Conservation (phyloP, 2,113 vertebrate genomes). For the Sminthopsis crassicaudata region DNA sequence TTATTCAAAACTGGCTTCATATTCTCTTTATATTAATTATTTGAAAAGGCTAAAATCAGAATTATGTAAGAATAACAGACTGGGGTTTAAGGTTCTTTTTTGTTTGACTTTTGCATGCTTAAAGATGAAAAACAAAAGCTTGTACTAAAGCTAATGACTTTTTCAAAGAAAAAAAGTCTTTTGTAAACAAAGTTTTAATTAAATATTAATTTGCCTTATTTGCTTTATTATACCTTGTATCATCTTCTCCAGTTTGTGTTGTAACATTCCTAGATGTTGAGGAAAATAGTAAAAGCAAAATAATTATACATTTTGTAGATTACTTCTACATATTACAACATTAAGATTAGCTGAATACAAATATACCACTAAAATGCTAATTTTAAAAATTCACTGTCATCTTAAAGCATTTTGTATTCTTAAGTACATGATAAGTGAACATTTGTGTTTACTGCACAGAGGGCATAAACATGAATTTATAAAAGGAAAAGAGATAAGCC, state of each 20-base stretch:
- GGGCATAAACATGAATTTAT: constrained; percentile 44
- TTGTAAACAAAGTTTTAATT: constrained; percentile 37
- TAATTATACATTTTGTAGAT: constrained; percentile 51
- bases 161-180: constrained; percentile 3
- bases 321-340: background rate
- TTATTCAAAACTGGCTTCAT: background rate
- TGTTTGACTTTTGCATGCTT: background rate
- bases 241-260: constrained; percentile 51
- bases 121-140: constrained; percentile 11
- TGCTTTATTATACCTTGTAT: constrained; percentile 7
- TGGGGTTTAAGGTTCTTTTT: background rate
- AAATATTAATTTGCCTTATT: background rate
- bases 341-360: constrained; percentile 35
- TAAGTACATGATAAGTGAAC: constrained; percentile 20
- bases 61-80: background rate
- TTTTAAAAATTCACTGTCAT: constrained; percentile 25
- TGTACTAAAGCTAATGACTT: constrained; percentile 25
- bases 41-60: background rate
- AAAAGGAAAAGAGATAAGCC: constrained; percentile 31
- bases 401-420: background rate
- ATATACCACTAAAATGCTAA: background rate
- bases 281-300: constrained; percentile 30
- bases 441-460: constrained; percentile 20
- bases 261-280: constrained; percentile 37
- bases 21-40: background rate